Conservation (phyloP, 1,140 invertebrate species). For the Lasioglossum baleicum region DNA sequence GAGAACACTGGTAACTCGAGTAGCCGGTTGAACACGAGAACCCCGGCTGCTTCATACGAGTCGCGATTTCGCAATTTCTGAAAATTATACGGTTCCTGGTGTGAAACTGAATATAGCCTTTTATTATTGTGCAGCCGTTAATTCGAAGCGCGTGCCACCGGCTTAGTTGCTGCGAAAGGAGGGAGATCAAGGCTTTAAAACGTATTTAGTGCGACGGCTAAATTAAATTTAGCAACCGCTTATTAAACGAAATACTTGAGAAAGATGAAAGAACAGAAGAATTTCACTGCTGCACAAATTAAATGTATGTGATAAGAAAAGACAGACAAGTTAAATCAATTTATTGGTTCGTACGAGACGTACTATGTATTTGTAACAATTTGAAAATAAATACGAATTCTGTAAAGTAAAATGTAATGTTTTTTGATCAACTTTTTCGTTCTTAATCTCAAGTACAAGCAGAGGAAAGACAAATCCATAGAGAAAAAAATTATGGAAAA, state of each 20-base stretch:
- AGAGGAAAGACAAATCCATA: not conserved
- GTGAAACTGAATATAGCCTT: slow-evolving; percentile 42
- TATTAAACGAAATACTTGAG: too few species aligned
- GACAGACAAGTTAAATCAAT: too few species aligned
- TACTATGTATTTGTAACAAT: too few species aligned
- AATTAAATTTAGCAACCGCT: too few species aligned
- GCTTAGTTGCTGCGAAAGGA: not conserved
- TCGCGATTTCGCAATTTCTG: slow-evolving; percentile 39
- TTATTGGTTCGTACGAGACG: too few species aligned
- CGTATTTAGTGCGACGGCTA: too few species aligned
- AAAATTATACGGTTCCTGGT: slow-evolving; percentile 37
- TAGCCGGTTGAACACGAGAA: not conserved
- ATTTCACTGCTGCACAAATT: too few species aligned
- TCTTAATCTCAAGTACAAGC: not conserved
- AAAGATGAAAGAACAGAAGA: not conserved
- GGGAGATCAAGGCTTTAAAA: slow-evolving; percentile 22
- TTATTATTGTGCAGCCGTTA: slow-evolving; percentile 13
- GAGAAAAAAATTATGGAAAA: not conserved
- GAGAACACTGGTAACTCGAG: slow-evolving; percentile 7
- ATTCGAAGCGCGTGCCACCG: slow-evolving; percentile 16
- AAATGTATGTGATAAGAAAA: too few species aligned
- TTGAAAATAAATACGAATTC: not conserved
- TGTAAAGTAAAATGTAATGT: not conserved
- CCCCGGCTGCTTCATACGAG: not conserved
- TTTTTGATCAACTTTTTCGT: not conserved